Percentiles rank a stretch among this genome's conserved stretches.
Conservation (phyloP, 2,113 vertebrate genomes). For the Arvicanthis niloticus region DNA sequence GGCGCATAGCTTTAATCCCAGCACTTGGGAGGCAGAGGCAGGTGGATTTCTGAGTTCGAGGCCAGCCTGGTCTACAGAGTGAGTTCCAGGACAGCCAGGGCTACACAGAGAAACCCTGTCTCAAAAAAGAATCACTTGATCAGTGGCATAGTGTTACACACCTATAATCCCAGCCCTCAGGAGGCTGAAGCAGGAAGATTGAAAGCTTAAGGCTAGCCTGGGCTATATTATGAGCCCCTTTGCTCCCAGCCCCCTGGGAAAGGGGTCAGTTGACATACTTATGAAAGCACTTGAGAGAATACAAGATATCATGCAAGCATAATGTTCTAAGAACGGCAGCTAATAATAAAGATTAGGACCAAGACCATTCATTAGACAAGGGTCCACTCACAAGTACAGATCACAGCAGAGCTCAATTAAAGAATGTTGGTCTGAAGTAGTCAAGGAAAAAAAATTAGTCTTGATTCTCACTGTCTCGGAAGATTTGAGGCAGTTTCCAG, state of each 20-base stretch:
- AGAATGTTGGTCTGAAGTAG: conserved; percentile 20
- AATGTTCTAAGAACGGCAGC: conserved; percentile 15
- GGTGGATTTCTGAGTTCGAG: too few species aligned
- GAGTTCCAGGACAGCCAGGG: too few species aligned
- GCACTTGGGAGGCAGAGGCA: too few species aligned
- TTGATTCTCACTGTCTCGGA: conserved; percentile 31
- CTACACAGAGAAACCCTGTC: too few species aligned
- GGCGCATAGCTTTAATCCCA: too few species aligned
- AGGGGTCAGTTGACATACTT: neutral
- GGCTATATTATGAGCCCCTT: neutral
- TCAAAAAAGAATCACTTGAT: neutral
- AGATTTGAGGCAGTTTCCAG: neutral
- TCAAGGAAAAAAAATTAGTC: conserved; percentile 55
- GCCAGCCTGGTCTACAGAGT: too few species aligned
- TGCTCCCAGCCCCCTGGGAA: neutral
- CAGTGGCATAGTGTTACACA: neutral
- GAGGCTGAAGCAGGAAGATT: neutral
- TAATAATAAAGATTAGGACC: conserved; percentile 1
- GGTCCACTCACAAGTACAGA: neutral
- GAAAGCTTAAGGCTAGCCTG: neutral
- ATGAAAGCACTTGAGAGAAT: conserved; percentile 61
- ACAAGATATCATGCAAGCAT: neutral
- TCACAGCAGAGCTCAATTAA: conserved; percentile 22
- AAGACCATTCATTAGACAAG: conserved; percentile 37
- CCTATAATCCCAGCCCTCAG: neutral